Percentiles rank a stretch among this genome's conserved stretches.
These are phyloP conservation scores for Heliconius erato DNA, from an alignment of 2,888 invertebrate genomes.

Conservation along the genomic window DNA sequence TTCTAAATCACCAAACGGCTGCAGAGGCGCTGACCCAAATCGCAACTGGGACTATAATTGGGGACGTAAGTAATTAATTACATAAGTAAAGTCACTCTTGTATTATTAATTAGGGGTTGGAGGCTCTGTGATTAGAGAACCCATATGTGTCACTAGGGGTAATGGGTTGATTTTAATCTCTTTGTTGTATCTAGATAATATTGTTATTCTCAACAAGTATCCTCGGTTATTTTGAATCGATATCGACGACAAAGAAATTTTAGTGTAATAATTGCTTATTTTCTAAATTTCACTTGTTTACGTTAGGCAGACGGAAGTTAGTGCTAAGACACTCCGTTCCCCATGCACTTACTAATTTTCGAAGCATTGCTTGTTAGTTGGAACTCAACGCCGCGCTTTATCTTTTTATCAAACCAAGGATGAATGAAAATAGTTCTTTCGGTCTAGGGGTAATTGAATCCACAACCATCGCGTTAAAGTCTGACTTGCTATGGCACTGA, in stretches of 20 bases:
- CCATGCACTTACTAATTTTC: no score
- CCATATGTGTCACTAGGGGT: neutral
- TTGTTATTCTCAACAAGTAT: neutral
- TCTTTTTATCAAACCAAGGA: no score
- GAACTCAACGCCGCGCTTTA: no score
- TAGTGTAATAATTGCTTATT: neutral
- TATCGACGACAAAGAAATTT: neutral
- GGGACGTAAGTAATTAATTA: constrained; percentile 66
- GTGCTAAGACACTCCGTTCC: no score
- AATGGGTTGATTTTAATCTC: neutral
- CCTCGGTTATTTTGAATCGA: neutral
- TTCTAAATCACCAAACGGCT: constrained; percentile 76
- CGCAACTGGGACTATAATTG: constrained; percentile 91
- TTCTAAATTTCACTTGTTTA: no score
- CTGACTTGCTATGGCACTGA: no score
- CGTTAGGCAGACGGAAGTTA: no score
- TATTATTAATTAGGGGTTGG: neutral
- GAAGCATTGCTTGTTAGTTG: no score
- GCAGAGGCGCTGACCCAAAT: constrained; percentile 91
- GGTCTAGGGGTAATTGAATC: no score
- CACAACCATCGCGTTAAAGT: no score
- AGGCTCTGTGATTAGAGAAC: neutral
- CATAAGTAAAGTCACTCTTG: constrained; percentile 11
- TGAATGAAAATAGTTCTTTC: no score
- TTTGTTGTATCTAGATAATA: neutral